Evolutionary conservation across 2,113 vertebrate species (phyloP), one percentile per base, ranked within the genome.

Genomic region (Spea bombifrons): DNA sequence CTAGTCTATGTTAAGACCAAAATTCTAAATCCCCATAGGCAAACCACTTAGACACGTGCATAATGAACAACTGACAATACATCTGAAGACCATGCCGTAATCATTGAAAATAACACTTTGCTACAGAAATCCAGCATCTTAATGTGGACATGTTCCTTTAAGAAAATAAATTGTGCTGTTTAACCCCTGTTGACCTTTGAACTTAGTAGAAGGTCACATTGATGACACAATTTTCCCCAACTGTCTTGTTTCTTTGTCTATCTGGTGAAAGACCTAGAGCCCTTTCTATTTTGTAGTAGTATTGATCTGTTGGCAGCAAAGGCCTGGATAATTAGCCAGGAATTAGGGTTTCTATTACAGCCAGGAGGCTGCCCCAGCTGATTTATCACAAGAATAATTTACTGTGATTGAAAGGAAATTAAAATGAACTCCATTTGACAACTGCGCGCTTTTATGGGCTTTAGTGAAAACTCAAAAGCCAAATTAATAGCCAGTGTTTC

Each of bases 321-420:
- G 88, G 92, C 88, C 90, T 92, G 91, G 93, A 92, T 94, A 95
- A 94, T 95, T 95, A 95, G 94, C 88, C 91, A 93, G 91, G 92
- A 93, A 93, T 94, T 94, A 92, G 94, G 90, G 90, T 94, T 92
- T 90, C 92, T 92, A 93, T 94, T 94, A 93, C 91, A 91, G 90
- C 87, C 90, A 91, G 91, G 92, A 93, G 89, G 90, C 90, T 92
- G 90, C 92, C 90, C 91, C 91, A 91, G 89, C 94, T 97, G 95
- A 99, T 97, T 96, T 96, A 98, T 97, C 94, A 93, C 94, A 91
- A 94, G 93, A 93, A 94, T 97, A 98, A 97, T 96, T 94, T 93
- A 94, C 94, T 94, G 94, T 94, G 95, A 96, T 97, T 96, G 95
- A 98, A 94, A 93, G 92, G 94, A 95, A 97, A 97, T 98, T 98